Percentiles rank a stretch among this genome's conserved stretches.
phyloP scores from a whole-genome alignment of 2,797 vertebrate species.

The Fundulus diaphanus region DNA sequence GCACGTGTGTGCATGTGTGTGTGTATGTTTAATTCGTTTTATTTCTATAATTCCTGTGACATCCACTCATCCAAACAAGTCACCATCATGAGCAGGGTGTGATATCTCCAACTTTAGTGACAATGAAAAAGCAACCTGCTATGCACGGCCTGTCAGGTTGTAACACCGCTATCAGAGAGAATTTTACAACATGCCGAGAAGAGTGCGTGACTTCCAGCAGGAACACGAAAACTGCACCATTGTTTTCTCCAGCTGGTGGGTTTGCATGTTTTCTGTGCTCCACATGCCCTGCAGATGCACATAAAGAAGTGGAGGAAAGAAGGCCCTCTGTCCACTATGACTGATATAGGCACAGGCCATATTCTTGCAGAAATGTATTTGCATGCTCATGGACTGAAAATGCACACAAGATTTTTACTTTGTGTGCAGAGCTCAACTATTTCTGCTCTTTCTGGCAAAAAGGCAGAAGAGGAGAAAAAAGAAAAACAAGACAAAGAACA shows the following conservation, averaged over 20 bases:
- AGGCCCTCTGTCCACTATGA: constrained; percentile 39
- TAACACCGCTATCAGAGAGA: constrained; percentile 69
- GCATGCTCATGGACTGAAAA: constrained; percentile 34
- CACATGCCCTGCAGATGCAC: constrained; percentile 80
- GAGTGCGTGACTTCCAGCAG: constrained; percentile 70
- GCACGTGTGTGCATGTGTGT: constrained; percentile 46
- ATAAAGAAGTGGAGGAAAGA: constrained; percentile 41
- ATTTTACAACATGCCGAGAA: constrained; percentile 70
- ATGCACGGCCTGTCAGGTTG: constrained; percentile 56
- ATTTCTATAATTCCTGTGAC: constrained; percentile 68
- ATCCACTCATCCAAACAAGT: constrained; percentile 67
- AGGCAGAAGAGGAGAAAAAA: background rate
- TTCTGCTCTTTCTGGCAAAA: constrained; percentile 18
- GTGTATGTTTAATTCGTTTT: constrained; percentile 70
- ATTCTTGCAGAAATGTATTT: constrained; percentile 39
- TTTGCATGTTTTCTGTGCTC: constrained; percentile 68
- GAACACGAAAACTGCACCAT: constrained; percentile 70
- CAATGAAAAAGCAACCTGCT: constrained; percentile 45
- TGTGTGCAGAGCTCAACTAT: constrained; percentile 13
- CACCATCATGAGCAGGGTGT: constrained; percentile 50
- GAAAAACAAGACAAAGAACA: too few relatives aligned
- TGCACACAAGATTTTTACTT: constrained; percentile 8
- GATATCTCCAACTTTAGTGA: constrained; percentile 72
- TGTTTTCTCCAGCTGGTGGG: constrained; percentile 65
- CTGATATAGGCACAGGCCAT: constrained; percentile 29